These are phyloP conservation scores for Thymelicus sylvestris DNA, from an alignment of 2,888 invertebrate genomes.

Conservation along the genomic window DNA sequence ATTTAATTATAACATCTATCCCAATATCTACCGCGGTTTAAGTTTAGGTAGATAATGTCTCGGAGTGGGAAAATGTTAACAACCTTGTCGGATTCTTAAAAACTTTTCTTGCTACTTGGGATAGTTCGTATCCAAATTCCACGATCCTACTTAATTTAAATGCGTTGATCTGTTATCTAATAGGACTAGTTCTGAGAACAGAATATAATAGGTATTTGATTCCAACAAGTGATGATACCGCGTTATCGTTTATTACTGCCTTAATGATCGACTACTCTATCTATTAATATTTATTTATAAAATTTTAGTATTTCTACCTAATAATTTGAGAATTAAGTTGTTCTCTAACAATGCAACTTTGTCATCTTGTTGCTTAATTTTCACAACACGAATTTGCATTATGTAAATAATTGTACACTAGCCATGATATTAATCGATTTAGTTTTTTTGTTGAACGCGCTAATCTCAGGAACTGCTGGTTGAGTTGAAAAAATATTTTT, in stretches of 20 bases:
- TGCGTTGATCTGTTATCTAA: slow-evolving; percentile 76
- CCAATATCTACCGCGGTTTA: neutral
- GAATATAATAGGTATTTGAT: slow-evolving; percentile 55
- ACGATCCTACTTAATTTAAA: slow-evolving; percentile 64
- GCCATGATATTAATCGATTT: too few relatives aligned
- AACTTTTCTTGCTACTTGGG: slow-evolving; percentile 16
- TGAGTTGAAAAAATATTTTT: too few relatives aligned
- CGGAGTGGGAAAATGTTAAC: slow-evolving; percentile 6
- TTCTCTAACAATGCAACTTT: neutral
- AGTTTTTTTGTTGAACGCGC: too few relatives aligned
- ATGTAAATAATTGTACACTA: too few relatives aligned
- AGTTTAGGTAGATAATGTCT: neutral
- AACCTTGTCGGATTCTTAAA: slow-evolving; percentile 5
- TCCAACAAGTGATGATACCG: slow-evolving; percentile 60
- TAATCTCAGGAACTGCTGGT: too few relatives aligned
- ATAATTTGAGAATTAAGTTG: slow-evolving; percentile 39
- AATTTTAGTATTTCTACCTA: slow-evolving; percentile 1
- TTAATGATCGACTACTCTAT: slow-evolving; percentile 61
- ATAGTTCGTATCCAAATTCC: slow-evolving; percentile 32
- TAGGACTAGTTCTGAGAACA: slow-evolving; percentile 73
- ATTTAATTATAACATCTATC: too few relatives aligned
- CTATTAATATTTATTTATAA: too few relatives aligned
- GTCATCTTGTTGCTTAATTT: neutral
- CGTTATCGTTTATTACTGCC: slow-evolving; percentile 65
- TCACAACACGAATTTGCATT: too few relatives aligned